phyloP scores from a whole-genome alignment of 2,888 invertebrate genomes.

The Calameuta filiformis region DNA sequence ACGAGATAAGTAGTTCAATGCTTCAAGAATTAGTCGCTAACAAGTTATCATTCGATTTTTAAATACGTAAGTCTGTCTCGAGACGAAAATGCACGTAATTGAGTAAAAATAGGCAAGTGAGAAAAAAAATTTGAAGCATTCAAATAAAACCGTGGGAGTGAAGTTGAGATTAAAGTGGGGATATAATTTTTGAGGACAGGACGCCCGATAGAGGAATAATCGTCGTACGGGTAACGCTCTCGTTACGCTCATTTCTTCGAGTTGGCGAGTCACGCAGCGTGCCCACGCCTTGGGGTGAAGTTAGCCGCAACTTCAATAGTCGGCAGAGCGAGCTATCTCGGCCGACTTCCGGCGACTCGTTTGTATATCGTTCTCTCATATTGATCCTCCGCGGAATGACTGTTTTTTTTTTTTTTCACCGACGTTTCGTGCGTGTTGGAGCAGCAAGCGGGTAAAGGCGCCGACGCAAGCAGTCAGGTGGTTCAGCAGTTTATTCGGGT shows the following conservation, averaged over 20 bases:
- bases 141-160: neutral
- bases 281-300: conserved; percentile 45
- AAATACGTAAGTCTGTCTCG: no score
- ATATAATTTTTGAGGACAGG: neutral
- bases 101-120: neutral
- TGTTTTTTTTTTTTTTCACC: conserved; percentile 12
- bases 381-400: conserved; percentile 50
- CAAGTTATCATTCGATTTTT: no score
- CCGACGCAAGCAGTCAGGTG: conserved; percentile 32
- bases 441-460: conserved; percentile 37
- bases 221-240: neutral
- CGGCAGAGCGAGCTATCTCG: conserved; percentile 47
- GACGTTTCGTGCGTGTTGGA: conserved; percentile 35
- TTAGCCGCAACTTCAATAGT: conserved; percentile 16
- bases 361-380: conserved; percentile 55
- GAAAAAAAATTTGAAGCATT: neutral
- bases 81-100: neutral
- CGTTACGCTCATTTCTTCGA: conserved; percentile 6
- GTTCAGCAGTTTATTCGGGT: conserved; percentile 29
- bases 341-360: conserved; percentile 54
- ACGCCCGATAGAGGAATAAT: neutral
- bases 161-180: neutral
- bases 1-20: neutral
- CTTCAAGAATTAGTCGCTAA: no score
- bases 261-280: conserved; percentile 48